Conservation (phyloP, 2,797 vertebrate species). For the Ptychobarbus kaznakovi region DNA sequence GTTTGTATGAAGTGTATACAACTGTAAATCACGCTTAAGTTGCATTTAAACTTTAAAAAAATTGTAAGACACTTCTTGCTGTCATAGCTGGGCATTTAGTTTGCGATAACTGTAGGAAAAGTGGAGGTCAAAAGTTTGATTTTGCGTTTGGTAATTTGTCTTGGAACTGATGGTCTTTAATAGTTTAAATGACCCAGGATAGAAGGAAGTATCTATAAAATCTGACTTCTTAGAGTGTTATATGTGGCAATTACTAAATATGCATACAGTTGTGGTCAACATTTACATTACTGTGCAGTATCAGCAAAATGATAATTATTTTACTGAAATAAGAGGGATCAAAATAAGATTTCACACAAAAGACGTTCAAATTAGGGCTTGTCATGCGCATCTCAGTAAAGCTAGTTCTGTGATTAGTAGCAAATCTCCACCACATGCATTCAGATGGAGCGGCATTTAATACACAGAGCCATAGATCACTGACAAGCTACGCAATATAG, state of each 20-base stretch:
- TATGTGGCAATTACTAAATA: background rate
- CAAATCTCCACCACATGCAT: no score
- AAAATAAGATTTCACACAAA: no score
- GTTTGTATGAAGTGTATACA: conserved; percentile 40
- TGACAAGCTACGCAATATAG: no score
- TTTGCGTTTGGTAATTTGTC: background rate
- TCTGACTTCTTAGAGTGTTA: background rate
- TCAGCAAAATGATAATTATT: no score
- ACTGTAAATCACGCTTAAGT: conserved; percentile 47
- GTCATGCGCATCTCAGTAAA: no score
- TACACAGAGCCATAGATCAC: no score
- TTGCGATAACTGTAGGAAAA: background rate
- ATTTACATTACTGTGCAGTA: background rate
- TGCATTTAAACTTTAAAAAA: conserved; percentile 20
- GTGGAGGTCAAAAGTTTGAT: background rate
- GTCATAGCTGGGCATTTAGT: background rate
- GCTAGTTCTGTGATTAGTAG: no score
- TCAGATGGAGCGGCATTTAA: no score
- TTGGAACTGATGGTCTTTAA: background rate
- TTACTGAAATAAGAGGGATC: no score
- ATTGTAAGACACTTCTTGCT: conserved; percentile 15
- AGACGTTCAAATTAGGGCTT: no score
- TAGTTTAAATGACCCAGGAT: background rate
- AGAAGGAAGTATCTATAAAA: background rate
- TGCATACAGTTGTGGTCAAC: background rate